These are phyloP conservation scores for Dolichoris vasculosae DNA, from an alignment of 1,140 invertebrate species.

Conservation along the genomic window DNA sequence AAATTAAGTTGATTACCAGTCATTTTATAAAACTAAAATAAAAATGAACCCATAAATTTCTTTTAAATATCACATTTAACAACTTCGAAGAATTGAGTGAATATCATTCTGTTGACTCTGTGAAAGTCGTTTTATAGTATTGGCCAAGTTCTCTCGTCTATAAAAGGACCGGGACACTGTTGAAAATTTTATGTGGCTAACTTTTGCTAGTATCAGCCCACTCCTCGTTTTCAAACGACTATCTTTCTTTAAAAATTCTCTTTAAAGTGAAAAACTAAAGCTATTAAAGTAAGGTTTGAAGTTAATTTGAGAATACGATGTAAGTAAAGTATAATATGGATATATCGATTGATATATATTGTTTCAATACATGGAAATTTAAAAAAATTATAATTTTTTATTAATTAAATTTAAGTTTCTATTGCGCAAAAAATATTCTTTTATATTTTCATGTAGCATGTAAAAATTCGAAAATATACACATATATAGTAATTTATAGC, in stretches of 20 bases:
- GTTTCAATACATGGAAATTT: background rate
- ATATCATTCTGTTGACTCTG: constrained; percentile 22
- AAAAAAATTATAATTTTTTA: background rate
- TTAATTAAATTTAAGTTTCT: background rate
- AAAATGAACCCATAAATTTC: background rate
- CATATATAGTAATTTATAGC: no score
- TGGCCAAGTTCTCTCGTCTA: constrained; percentile 28
- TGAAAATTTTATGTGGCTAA: constrained; percentile 47
- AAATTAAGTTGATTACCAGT: background rate
- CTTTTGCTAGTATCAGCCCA: background rate
- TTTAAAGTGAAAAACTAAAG: constrained; percentile 6
- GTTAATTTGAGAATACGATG: background rate
- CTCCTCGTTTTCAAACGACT: constrained; percentile 16
- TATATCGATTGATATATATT: background rate
- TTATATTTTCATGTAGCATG: no score
- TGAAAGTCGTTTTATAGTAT: constrained; percentile 21
- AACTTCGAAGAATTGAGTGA: background rate
- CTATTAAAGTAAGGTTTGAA: background rate
- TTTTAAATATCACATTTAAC: background rate
- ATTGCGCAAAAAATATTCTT: background rate
- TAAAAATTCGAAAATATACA: no score
- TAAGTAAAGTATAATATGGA: background rate
- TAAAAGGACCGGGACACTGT: constrained; percentile 9
- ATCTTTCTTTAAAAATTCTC: constrained; percentile 27
- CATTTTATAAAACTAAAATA: background rate